phyloP scores from a whole-genome alignment of 2,888 invertebrate species.

The Drosophila leonis region DNA sequence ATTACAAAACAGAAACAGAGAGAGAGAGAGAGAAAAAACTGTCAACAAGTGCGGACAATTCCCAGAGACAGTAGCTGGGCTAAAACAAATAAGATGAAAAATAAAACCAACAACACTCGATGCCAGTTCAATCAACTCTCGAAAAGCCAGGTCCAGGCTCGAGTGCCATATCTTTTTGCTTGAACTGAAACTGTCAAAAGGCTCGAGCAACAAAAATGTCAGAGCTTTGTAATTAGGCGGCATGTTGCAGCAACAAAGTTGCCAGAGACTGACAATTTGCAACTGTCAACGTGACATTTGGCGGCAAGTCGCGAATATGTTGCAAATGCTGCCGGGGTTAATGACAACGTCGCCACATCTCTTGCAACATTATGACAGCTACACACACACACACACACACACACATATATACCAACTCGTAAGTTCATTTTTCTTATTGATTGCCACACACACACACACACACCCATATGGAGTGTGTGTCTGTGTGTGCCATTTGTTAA shows the following conservation, averaged over 20 bases:
- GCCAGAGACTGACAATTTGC: conserved; percentile 73
- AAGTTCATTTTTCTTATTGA: conserved; percentile 42
- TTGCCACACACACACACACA: neutral
- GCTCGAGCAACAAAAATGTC: conserved; percentile 64
- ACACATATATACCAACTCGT: too few relatives aligned
- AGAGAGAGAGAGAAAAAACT: conserved; percentile 39
- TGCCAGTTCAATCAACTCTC: conserved; percentile 60
- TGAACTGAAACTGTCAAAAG: conserved; percentile 54
- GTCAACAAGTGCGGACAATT: conserved; percentile 67
- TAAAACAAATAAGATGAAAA: conserved; percentile 41
- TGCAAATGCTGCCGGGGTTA: conserved; percentile 54
- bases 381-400: neutral
- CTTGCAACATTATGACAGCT: conserved; percentile 34
- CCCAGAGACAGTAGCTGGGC: conserved; percentile 46
- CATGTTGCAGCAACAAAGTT: conserved; percentile 24
- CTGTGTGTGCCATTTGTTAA: conserved; percentile 3
- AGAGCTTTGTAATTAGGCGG: conserved; percentile 75
- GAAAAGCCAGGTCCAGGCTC: neutral
- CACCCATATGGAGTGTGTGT: too few relatives aligned
- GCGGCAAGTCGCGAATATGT: conserved; percentile 51
- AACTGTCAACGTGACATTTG: conserved; percentile 79
- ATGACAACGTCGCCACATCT: conserved; percentile 59
- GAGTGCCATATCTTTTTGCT: conserved; percentile 9
- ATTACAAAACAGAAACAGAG: conserved; percentile 70
- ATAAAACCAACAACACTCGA: conserved; percentile 26